Evolutionary conservation across 2,113 vertebrate species (phyloP).

Genomic region (Atrichornis clamosus): DNA sequence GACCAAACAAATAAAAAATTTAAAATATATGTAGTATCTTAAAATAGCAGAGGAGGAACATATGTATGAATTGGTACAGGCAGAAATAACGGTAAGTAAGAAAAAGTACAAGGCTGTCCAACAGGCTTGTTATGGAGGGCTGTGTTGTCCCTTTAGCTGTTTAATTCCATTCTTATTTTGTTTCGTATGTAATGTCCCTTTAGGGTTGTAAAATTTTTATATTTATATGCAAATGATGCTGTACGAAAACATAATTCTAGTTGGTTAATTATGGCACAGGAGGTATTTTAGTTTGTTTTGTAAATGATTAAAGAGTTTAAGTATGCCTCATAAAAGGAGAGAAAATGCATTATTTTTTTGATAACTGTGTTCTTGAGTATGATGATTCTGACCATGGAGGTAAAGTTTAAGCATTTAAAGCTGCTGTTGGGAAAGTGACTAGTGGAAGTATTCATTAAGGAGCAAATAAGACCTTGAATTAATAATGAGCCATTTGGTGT

Average conservation of each 20-base stretch:
- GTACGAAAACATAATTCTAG: slow-evolving; percentile 12
- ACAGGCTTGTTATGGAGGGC: background rate
- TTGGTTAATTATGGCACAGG: slow-evolving; percentile 31
- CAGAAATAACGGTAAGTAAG: background rate
- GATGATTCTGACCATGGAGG: background rate
- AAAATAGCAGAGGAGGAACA: background rate
- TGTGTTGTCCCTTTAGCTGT: background rate
- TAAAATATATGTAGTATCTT: background rate
- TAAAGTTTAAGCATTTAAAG: background rate
- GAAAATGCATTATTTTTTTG: background rate
- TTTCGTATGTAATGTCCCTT: background rate
- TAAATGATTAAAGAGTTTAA: slow-evolving; percentile 18
- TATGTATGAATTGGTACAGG: background rate
- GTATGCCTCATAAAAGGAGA: background rate
- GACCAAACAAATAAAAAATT: background rate
- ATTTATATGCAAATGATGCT: slow-evolving; percentile 50
- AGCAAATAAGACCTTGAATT: slow-evolving; percentile 60
- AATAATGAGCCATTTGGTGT: slow-evolving; percentile 56
- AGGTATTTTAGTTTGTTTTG: slow-evolving; percentile 36
- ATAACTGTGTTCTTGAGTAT: background rate
- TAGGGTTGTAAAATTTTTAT: slow-evolving; percentile 17
- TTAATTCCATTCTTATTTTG: slow-evolving; percentile 28
- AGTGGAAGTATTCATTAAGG: slow-evolving; percentile 42
- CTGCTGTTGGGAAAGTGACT: slow-evolving; percentile 27
- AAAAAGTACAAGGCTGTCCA: background rate